Evolutionary conservation across 1,140 invertebrate genomes (phyloP).

Genomic region (Thaumatotibia leucotreta): DNA sequence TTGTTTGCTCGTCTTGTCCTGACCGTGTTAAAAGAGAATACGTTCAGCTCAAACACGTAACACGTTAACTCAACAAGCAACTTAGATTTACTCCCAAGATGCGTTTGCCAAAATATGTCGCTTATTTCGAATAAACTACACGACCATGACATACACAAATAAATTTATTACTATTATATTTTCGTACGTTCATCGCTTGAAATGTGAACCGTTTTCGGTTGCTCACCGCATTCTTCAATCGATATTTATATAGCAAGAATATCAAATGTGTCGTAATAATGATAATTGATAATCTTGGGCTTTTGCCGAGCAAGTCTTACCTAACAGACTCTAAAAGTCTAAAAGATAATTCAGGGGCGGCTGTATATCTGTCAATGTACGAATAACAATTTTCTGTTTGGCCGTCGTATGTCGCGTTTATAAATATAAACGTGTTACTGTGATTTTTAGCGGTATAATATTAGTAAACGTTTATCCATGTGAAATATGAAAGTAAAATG

Average conservation of each 20-base stretch:
- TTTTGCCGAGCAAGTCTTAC: background rate
- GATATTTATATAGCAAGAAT: background rate
- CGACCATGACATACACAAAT: background rate
- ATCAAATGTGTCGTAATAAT: background rate
- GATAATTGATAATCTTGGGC: background rate
- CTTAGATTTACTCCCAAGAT: background rate
- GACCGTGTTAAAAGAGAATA: slow-evolving; percentile 23
- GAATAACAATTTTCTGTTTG: too few species aligned
- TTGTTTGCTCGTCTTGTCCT: slow-evolving; percentile 21
- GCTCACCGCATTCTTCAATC: background rate
- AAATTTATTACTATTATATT: background rate
- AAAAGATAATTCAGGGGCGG: background rate
- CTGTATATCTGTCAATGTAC: too few species aligned
- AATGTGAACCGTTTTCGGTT: background rate
- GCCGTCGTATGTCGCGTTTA: too few species aligned
- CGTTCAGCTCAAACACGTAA: background rate
- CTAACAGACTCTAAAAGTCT: background rate
- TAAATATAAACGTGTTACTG: too few species aligned
- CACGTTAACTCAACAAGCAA: background rate
- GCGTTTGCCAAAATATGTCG: background rate
- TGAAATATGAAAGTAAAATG: background rate
- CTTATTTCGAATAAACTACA: background rate
- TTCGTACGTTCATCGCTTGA: background rate
- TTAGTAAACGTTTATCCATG: background rate
- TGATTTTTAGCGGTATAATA: too few species aligned